Evolutionary conservation across 2,797 vertebrate species (phyloP).

Genomic region (Caiman crocodilus): DNA sequence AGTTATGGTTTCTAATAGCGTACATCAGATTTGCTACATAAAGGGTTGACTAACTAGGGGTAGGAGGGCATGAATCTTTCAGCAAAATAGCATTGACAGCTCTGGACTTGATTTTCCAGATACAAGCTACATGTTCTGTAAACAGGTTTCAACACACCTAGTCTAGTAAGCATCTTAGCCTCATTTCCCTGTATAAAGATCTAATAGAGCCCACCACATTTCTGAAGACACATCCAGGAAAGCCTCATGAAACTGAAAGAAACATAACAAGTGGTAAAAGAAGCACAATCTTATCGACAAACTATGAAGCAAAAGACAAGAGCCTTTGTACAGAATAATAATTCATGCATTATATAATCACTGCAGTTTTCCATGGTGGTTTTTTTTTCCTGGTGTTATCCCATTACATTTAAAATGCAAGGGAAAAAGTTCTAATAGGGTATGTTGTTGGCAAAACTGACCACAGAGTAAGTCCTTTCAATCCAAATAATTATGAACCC

Average conservation of each 20-base stretch:
- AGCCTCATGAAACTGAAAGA: slow-evolving; percentile 5
- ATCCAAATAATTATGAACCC: not conserved
- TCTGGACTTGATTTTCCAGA: slow-evolving; percentile 16
- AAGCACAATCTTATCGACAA: slow-evolving; percentile 34
- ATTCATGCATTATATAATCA: not conserved
- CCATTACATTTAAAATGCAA: slow-evolving; percentile 18
- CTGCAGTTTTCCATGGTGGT: not conserved
- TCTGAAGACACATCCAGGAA: slow-evolving; percentile 30
- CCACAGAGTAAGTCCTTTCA: not conserved
- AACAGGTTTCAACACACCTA: not conserved
- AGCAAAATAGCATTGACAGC: not conserved
- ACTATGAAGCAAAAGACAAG: slow-evolving; percentile 12
- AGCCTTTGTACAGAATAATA: slow-evolving; percentile 17
- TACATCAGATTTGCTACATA: not conserved
- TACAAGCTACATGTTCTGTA: not conserved
- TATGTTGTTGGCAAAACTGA: not conserved
- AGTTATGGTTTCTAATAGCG: slow-evolving; percentile 6
- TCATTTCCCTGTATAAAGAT: not conserved
- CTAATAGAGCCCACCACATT: not conserved
- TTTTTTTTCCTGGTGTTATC: not conserved
- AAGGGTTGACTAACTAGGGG: slow-evolving; percentile 13
- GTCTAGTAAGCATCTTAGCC: not conserved
- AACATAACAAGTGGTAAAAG: slow-evolving; percentile 41
- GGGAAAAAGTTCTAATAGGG: not conserved
- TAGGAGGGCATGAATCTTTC: slow-evolving; percentile 13